These are phyloP conservation scores for Phrynocephalus forsythii DNA, from an alignment of 2,797 vertebrate species.

Conservation along the genomic window DNA sequence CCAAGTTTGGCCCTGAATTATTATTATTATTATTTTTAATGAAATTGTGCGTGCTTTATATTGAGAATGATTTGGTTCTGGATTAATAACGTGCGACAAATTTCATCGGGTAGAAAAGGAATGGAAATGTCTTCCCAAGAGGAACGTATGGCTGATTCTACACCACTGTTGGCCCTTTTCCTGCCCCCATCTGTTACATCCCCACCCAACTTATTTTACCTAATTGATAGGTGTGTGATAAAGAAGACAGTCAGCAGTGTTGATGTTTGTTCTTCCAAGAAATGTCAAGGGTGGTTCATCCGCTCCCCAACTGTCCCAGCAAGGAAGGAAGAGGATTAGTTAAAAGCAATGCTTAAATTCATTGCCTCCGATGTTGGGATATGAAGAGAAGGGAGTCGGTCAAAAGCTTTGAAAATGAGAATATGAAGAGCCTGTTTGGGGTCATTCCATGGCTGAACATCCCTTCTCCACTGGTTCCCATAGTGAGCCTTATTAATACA, in stretches of 20 bases:
- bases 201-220: not conserved
- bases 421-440: constrained; percentile 15
- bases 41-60: constrained; percentile 60
- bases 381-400: constrained; percentile 7
- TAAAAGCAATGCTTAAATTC: not conserved
- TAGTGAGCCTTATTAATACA: rapidly evolving
- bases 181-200: rapidly evolving
- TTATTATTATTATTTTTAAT: not conserved
- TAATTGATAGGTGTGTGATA: constrained; percentile 27
- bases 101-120: constrained; percentile 58
- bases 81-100: constrained; percentile 68
- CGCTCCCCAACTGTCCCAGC: not conserved
- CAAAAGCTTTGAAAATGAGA: not conserved
- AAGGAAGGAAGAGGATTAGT: not conserved
- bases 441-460: not conserved
- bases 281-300: not conserved
- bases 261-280: constrained; percentile 35
- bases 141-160: not conserved
- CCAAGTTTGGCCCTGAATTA: not conserved
- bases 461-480: not conserved
- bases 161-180: not conserved
- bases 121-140: constrained; percentile 52
- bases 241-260: constrained; percentile 42
- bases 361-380: not conserved
- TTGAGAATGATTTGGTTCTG: constrained; percentile 42